A percentile compares a stretch with the other conserved stretches of the same genome.
These are phyloP conservation scores for Cryptus armator DNA, from an alignment of 2,888 invertebrate genomes.

Conservation along the genomic window DNA sequence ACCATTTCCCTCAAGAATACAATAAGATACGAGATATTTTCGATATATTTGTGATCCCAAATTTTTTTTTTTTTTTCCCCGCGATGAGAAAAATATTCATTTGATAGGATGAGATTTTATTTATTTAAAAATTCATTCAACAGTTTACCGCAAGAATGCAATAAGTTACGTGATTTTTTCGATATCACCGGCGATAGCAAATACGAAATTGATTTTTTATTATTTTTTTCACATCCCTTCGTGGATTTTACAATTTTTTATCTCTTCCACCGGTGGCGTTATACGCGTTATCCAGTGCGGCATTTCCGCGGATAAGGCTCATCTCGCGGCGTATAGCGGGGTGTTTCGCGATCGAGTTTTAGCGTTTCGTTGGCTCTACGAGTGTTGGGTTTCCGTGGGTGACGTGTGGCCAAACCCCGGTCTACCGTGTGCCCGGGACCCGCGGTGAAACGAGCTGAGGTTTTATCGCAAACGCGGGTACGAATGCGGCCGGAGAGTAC, in stretches of 20 bases:
- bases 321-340: slow-evolving; percentile 16
- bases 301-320: slow-evolving; percentile 50
- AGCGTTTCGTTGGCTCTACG: slow-evolving; percentile 1
- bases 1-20: background rate
- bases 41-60: too few relatives aligned
- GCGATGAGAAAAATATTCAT: background rate
- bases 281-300: slow-evolving; percentile 30
- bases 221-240: background rate
- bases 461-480: slow-evolving; percentile 59
- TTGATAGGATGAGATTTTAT: background rate
- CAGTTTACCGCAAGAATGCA: background rate
- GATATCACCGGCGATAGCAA: background rate
- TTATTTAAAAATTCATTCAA: background rate
- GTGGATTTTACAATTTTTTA: slow-evolving; percentile 19
- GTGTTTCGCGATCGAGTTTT: slow-evolving; percentile 49
- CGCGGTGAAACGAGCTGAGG: slow-evolving; percentile 44
- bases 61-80: background rate
- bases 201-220: background rate
- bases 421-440: background rate
- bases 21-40: too few relatives aligned
- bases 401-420: slow-evolving; percentile 39
- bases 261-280: background rate
- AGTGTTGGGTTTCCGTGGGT: slow-evolving; percentile 11
- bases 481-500: slow-evolving; percentile 29
- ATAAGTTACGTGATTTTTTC: background rate